Evolutionary conservation across 2,888 invertebrate genomes (phyloP), one percentile per base, ranked within the genome.

Genomic region (Buathra laborator): DNA sequence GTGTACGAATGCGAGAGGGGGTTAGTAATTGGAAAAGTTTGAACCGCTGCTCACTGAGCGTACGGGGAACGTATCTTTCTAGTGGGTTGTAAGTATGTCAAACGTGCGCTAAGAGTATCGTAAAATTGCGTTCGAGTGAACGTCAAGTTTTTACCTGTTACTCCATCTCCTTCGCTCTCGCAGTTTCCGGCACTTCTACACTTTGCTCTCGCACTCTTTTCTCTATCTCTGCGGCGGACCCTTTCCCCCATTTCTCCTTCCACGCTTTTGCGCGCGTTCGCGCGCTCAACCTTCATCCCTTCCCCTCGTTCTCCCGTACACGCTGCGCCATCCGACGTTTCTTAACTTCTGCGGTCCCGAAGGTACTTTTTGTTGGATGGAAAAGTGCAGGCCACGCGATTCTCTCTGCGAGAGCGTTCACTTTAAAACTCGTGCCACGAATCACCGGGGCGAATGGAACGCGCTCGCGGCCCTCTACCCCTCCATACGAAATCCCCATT

Each of bases 381-480:
- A 83, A 82, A 87, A 87, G 83, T 81, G 84, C 83, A 81, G 79
- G 76, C 81, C 59, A 74, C 51, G 81, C 86, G 77, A 86, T 86
- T 86, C 77, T 87, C 74, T 56, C 48, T 66, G 68, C 70, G 72
- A 67, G 80, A 80, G 59, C 75, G 79, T 85, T 83, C 79, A 87
- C 79, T 87, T 86, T 84, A 80, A 87, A 87, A 87, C 86, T 87
- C 83, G 83, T 87, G 77, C 81, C 74, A 83, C 86, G 86, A 86
- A 81, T 87, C 86, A 87, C 84, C 82, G 64, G 85, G 76, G 48
- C 85, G 62, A 80, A 48, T 53, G 75, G 67, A 83, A 75, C 79
- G 81, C 16, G 19, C 44, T 12, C 76, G 66, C 67, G 19, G 46
- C 16, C 62, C 67, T 44, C 83, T 66, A 37, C 67, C 62, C 46